Percentiles rank a stretch among this genome's conserved stretches.
Evolutionary conservation across 2,797 vertebrate species (phyloP).

Genomic region (Sebastes baramenuke): DNA sequence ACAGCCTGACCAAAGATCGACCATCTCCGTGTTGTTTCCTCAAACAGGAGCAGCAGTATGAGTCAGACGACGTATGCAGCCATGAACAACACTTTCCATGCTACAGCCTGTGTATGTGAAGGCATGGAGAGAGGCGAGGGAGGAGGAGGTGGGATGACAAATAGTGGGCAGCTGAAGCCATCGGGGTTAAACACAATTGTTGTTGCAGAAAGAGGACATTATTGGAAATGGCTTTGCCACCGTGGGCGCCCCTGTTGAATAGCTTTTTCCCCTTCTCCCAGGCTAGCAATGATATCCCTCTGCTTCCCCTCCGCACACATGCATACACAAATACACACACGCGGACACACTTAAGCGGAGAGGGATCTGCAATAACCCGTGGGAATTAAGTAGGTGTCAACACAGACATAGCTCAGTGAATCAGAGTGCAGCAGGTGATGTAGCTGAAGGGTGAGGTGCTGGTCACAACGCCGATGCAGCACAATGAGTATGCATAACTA

Average conservation of each 20-base stretch:
- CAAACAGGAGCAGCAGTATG: constrained; percentile 14
- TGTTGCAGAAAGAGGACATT: constrained; percentile 84
- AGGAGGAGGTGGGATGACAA: constrained; percentile 76
- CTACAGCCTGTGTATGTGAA: constrained; percentile 54
- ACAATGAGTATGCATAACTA: constrained; percentile 56
- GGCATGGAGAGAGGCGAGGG: constrained; percentile 50
- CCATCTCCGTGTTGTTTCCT: constrained; percentile 15
- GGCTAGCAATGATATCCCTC: constrained; percentile 74
- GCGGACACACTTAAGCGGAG: constrained; percentile 45
- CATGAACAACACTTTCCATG: constrained; percentile 45
- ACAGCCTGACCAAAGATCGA: background rate
- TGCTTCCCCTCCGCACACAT: constrained; percentile 34
- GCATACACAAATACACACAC: constrained; percentile 13
- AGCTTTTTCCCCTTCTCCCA: constrained; percentile 71
- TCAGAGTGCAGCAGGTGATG: constrained; percentile 54
- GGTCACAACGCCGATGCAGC: constrained; percentile 38
- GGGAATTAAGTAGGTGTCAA: constrained; percentile 71
- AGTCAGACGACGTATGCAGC: constrained; percentile 47
- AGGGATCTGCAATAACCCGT: constrained; percentile 56
- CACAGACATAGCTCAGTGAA: constrained; percentile 57
- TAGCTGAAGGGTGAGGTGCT: constrained; percentile 46
- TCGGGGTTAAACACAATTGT: constrained; percentile 85
- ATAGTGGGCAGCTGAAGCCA: constrained; percentile 80
- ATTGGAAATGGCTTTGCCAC: constrained; percentile 84
- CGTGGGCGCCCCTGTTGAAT: constrained; percentile 78